phyloP scores from a whole-genome alignment of 2,113 vertebrate species.

The Notiomystis cincta region DNA sequence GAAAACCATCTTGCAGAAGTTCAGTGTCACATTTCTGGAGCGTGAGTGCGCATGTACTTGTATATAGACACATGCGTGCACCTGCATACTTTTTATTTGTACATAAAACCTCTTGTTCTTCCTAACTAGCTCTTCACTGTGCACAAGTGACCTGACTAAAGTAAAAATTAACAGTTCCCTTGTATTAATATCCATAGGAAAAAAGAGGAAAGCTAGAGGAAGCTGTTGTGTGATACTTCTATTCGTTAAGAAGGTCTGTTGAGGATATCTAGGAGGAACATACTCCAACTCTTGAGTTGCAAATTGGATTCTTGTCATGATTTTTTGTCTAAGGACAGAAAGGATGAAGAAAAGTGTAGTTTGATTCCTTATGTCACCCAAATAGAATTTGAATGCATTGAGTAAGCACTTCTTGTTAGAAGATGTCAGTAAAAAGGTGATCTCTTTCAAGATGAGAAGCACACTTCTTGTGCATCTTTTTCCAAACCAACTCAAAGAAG shows the following conservation, averaged over 20 bases:
- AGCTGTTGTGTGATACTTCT: neutral
- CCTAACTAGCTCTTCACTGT: neutral
- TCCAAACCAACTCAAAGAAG: neutral
- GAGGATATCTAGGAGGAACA: neutral
- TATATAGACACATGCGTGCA: too few species aligned
- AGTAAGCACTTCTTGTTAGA: neutral
- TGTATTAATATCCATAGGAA: neutral
- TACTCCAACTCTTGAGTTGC: neutral
- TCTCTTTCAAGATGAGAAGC: neutral
- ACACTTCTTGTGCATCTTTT: neutral
- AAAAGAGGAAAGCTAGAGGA: neutral
- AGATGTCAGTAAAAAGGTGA: neutral
- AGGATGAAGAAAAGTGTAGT: neutral
- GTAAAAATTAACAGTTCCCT: neutral
- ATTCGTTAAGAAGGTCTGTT: neutral
- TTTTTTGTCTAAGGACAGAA: neutral
- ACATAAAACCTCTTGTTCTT: neutral
- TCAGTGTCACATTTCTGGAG: neutral
- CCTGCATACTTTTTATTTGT: neutral
- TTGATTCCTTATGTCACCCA: neutral
- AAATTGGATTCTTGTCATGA: neutral
- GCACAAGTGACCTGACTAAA: neutral
- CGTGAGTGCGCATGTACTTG: neutral
- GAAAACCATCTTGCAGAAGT: neutral
- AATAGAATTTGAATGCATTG: neutral